phyloP scores from a whole-genome alignment of 2,797 vertebrate genomes.

The Cyprinodon diabolis region DNA sequence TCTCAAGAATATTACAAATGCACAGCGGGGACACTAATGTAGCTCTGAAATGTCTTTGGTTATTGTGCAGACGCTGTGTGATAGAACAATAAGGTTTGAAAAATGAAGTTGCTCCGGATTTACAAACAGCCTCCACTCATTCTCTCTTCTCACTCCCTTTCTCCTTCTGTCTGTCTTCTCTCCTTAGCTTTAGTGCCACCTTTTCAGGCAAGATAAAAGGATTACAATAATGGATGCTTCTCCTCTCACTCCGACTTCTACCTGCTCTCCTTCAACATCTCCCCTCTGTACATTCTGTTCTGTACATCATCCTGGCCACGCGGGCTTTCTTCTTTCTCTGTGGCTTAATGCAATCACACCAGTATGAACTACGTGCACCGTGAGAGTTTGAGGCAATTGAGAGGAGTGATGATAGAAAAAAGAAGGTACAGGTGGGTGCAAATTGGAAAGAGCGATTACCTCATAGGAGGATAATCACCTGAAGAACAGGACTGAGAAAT shows the following conservation, averaged over 20 bases:
- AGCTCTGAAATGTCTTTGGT: constrained; percentile 47
- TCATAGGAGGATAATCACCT: constrained; percentile 58
- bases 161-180: constrained; percentile 21
- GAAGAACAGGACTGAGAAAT: constrained; percentile 32
- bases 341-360: constrained; percentile 70
- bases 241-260: constrained; percentile 35
- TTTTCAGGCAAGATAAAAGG: constrained; percentile 69
- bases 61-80: constrained; percentile 54
- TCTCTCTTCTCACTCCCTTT: constrained; percentile 13
- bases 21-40: constrained; percentile 40
- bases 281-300: constrained; percentile 67
- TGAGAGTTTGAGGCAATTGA: constrained; percentile 29
- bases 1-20: constrained; percentile 51
- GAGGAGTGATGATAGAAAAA: constrained; percentile 22
- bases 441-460: constrained; percentile 49
- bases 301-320: constrained; percentile 66
- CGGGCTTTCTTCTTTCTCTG: constrained; percentile 54
- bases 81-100: constrained; percentile 66
- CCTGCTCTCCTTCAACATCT: constrained; percentile 42
- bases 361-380: constrained; percentile 47
- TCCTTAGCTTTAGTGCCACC: constrained; percentile 49
- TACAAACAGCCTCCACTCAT: constrained; percentile 46
- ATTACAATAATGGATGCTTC: constrained; percentile 73
- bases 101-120: constrained; percentile 67
- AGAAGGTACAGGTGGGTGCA: constrained; percentile 52